Base-by-base conservation (phyloP, 2,888 invertebrate genomes). In the Antheraea assamensis region DNA sequence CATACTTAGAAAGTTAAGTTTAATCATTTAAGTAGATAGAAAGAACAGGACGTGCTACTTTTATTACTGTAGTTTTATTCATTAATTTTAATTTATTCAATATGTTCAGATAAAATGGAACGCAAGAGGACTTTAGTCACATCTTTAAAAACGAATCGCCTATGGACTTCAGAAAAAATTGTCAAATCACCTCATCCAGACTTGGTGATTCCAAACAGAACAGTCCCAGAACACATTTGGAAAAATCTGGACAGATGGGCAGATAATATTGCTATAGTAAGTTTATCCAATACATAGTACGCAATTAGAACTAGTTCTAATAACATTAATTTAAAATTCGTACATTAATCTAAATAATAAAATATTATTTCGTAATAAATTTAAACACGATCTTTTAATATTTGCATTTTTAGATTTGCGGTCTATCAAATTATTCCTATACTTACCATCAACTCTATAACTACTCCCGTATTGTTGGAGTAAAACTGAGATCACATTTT, bases 371-470 rank as follows among this genome's bases (percentile, higher is more conserved):
- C 35, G 7, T 7, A 35, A 35, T 35, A 35, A 4, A 35, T 35
- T 35, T 3, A 4, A 35, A 35, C 35, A 35, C 35, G 35, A 35
- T 7, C 35, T 35, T 35, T 35, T 35, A 55, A 55, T 0, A 21
- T 21, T n/a, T n/a, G 3, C 58, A 24, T 24, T 42, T 64, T 2
- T 82, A 97, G 97, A 95, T 96, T 80, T 97, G 97, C 80, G 95
- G 96, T 3, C 81, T 96, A 2, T 96, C 96, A 7, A 96, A 96
- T 58, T 95, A 96, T 76, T 95, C 95, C 72, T 97, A 96, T 82
- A 97, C 96, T 0, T 97, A 95, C 83, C 95, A 95, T 2, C 92
- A 97, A 81, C 79, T 96, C 0, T 92, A 96, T 73, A 95, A 95
- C 77, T 90, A 94, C 64, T 94, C 96, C n/a, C 92, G 92, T 71